Conservation (phyloP, 2,113 vertebrate genomes). For the Amblyornis subalaris region DNA sequence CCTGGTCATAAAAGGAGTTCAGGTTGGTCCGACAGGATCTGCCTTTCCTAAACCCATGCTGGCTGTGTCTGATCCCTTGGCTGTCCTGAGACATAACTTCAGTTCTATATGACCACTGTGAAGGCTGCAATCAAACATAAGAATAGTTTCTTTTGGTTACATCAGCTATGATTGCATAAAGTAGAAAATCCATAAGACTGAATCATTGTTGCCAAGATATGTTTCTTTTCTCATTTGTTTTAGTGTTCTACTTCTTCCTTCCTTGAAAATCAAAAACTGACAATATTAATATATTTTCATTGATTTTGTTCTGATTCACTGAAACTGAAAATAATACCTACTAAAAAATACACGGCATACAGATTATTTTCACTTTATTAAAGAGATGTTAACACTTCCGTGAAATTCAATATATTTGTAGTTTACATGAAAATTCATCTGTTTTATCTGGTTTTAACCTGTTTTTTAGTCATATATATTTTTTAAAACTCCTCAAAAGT, state of each 20-base stretch:
- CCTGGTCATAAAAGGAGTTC: neutral
- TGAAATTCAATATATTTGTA: neutral
- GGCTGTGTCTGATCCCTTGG: neutral
- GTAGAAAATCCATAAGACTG: neutral
- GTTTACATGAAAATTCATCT: neutral
- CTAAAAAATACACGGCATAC: neutral
- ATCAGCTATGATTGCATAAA: neutral
- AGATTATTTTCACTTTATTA: neutral
- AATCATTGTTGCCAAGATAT: neutral
- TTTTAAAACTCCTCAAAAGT: neutral
- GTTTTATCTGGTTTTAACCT: neutral
- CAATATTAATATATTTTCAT: neutral
- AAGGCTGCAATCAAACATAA: neutral
- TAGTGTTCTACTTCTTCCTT: neutral
- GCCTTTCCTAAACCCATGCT: fast-evolving
- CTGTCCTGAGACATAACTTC: neutral
- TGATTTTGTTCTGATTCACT: neutral
- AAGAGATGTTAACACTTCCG: neutral
- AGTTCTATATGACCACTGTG: neutral
- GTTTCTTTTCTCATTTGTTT: neutral
- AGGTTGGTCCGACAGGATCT: neutral
- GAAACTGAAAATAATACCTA: neutral
- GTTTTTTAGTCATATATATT: neutral
- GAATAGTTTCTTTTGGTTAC: neutral
- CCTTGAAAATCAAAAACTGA: neutral